phyloP scores from a whole-genome alignment of 2,888 invertebrate species.

The Norana najaformis region DNA sequence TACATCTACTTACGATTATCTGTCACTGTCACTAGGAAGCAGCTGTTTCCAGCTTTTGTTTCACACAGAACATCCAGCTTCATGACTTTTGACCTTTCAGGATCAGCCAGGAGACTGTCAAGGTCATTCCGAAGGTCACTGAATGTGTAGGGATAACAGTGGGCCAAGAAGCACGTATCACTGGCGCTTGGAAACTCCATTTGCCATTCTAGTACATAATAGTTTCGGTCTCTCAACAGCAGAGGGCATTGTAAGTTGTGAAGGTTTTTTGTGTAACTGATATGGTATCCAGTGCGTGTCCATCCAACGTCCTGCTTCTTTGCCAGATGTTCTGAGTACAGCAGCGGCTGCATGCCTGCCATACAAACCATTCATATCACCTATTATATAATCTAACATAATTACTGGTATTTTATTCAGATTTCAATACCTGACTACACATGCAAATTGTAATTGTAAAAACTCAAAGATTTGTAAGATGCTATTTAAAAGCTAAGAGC shows the following conservation, averaged over 20 bases:
- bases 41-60: slow-evolving; percentile 61
- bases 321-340: slow-evolving; percentile 59
- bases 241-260: slow-evolving; percentile 56
- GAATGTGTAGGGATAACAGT: slow-evolving; percentile 62
- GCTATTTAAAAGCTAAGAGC: too few relatives aligned
- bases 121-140: slow-evolving; percentile 61
- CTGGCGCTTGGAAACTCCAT: slow-evolving; percentile 58
- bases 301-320: slow-evolving; percentile 54
- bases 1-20: slow-evolving; percentile 42
- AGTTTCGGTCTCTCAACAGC: slow-evolving; percentile 54
- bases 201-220: slow-evolving; percentile 60
- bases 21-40: slow-evolving; percentile 60
- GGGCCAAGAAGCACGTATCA: slow-evolving; percentile 60
- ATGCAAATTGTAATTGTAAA: too few relatives aligned
- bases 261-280: slow-evolving; percentile 57
- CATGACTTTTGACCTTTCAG: slow-evolving; percentile 50
- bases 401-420: not conserved
- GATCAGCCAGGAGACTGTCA: slow-evolving; percentile 52
- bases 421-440: not conserved
- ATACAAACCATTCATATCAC: not conserved
- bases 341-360: slow-evolving; percentile 59
- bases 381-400: not conserved
- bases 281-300: slow-evolving; percentile 58
- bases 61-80: slow-evolving; percentile 59
- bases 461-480: too few relatives aligned